phyloP scores from a whole-genome alignment of 2,888 invertebrate species.

The Caenorhabditis sp. region DNA sequence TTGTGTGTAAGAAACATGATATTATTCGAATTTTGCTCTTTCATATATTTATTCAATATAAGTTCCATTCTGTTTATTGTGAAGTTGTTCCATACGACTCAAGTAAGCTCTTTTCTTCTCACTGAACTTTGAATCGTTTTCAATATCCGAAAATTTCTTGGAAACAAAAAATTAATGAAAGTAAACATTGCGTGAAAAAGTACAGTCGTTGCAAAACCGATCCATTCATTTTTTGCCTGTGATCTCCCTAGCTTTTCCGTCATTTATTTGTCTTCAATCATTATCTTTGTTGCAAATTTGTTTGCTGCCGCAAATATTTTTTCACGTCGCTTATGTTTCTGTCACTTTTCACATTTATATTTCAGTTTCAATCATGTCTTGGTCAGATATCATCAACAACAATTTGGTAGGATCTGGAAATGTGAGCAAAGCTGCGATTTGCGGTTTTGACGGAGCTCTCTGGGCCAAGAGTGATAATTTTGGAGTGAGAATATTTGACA shows the following conservation, averaged over 20 bases:
- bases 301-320: neutral
- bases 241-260: no score
- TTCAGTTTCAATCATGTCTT: slow-evolving; percentile 22
- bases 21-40: neutral
- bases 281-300: no score
- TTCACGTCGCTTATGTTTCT: neutral
- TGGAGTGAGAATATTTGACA: slow-evolving; percentile 59
- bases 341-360: neutral
- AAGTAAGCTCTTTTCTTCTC: no score
- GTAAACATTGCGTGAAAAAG: no score
- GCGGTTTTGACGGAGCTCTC: slow-evolving; percentile 67
- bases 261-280: no score
- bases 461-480: slow-evolving; percentile 70
- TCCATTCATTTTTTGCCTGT: no score
- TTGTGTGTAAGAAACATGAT: neutral
- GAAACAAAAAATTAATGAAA: no score
- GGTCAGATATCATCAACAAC: slow-evolving; percentile 55
- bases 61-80: neutral
- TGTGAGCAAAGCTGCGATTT: slow-evolving; percentile 70
- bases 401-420: slow-evolving; percentile 64
- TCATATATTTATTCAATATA: neutral
- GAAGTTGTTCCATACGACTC: no score
- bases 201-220: no score
- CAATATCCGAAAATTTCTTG: no score
- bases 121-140: no score